These are phyloP conservation scores for Eriosoma lanigerum DNA, from an alignment of 1,140 invertebrate genomes.

Conservation along the genomic window DNA sequence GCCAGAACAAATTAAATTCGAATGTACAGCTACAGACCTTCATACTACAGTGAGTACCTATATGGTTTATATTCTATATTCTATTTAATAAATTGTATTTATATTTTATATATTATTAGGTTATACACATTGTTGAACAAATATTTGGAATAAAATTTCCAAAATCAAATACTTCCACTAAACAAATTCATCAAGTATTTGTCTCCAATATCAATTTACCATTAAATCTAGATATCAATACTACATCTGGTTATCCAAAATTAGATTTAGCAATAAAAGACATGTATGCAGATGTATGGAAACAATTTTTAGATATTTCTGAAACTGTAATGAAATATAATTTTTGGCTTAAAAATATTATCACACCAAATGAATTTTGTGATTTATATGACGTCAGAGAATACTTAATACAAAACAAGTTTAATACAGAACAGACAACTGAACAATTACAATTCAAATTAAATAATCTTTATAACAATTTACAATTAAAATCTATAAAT, in stretches of 20 bases:
- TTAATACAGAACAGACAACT: not conserved
- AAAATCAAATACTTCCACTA: not conserved
- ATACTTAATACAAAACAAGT: slow-evolving; percentile 8
- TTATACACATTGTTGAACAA: not conserved
- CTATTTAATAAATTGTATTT: not conserved
- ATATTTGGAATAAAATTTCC: not conserved
- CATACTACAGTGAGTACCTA: not conserved
- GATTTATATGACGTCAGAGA: slow-evolving; percentile 3
- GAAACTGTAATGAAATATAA: not conserved
- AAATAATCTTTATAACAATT: not conserved
- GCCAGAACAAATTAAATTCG: not conserved
- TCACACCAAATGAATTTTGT: slow-evolving; percentile 1
- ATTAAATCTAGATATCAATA: not conserved
- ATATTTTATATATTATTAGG: not conserved
- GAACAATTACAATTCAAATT: not conserved
- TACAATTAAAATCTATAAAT: not conserved
- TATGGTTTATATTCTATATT: not conserved
- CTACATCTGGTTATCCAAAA: slow-evolving; percentile 1
- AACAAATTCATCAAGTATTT: not conserved
- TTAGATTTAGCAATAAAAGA: slow-evolving; percentile 1
- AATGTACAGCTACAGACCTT: not conserved
- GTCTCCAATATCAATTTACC: not conserved
- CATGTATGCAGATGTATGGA: not conserved
- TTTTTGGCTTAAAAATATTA: slow-evolving; percentile 29
- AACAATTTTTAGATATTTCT: not conserved